phyloP scores from a whole-genome alignment of 2,797 vertebrate genomes.

The Basileuterus tristriatus region DNA sequence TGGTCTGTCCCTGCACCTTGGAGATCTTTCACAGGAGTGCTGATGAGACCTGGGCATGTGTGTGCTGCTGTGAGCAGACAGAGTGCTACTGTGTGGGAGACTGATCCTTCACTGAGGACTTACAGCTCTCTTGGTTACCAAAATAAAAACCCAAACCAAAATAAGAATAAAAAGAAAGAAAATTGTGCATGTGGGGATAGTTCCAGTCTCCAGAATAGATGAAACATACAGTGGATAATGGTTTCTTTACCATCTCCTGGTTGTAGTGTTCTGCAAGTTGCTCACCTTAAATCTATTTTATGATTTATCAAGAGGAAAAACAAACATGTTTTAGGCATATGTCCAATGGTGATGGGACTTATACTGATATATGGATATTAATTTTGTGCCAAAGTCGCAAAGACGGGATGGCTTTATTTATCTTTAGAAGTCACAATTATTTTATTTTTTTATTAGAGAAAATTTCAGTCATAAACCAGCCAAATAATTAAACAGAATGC shows the following conservation, averaged over 20 bases:
- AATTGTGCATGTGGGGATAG: not conserved
- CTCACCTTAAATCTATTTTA: not conserved
- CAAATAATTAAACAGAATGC: not conserved
- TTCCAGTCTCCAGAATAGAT: not conserved
- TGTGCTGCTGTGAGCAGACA: not conserved
- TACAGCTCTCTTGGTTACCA: not conserved
- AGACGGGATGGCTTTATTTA: accelerated
- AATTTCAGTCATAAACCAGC: not conserved
- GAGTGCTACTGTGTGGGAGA: not conserved
- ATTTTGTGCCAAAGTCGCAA: not conserved
- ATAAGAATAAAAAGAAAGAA: not conserved
- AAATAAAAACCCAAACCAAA: not conserved
- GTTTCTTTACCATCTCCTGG: not conserved
- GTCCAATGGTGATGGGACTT: not conserved
- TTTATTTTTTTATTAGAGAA: not conserved
- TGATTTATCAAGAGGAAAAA: not conserved
- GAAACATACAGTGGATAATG: not conserved
- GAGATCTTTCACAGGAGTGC: not conserved
- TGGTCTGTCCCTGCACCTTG: not conserved
- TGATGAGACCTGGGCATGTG: not conserved
- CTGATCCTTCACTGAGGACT: not conserved
- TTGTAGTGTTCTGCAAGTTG: not conserved
- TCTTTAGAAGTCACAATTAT: not conserved
- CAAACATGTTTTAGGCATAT: not conserved
- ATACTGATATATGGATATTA: not conserved